Conservation (phyloP, 2,113 vertebrate species). For the Uria lomvia region DNA sequence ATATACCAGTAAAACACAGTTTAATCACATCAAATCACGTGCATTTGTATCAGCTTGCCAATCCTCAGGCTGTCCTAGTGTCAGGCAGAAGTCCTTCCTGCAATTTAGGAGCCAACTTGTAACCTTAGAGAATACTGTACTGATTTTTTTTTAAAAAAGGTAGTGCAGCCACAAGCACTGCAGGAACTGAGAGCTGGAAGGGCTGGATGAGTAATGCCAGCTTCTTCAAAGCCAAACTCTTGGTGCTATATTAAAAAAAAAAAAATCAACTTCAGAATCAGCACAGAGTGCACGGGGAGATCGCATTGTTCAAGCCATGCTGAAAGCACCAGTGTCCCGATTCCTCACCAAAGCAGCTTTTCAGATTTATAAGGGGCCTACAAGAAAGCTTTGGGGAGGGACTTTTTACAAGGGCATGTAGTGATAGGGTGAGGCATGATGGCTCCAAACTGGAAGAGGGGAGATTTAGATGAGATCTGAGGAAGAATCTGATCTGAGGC, state of each 20-base stretch:
- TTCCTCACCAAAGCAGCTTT: background rate
- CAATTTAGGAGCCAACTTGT: background rate
- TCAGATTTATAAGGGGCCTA: background rate
- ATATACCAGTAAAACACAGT: background rate
- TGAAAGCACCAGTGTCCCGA: background rate
- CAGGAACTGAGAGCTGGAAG: background rate
- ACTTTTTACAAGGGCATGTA: too few species aligned
- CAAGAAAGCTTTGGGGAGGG: background rate
- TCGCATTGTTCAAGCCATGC: background rate
- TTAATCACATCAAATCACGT: background rate
- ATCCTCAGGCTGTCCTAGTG: background rate
- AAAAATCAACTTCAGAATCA: background rate
- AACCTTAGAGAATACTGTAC: background rate
- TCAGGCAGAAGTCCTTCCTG: background rate
- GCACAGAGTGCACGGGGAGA: background rate
- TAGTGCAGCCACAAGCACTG: background rate
- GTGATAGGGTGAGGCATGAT: too few species aligned
- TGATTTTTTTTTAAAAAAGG: background rate
- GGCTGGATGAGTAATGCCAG: background rate
- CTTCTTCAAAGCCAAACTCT: background rate
- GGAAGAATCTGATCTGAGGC: too few species aligned
- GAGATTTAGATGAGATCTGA: too few species aligned
- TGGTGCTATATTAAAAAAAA: background rate
- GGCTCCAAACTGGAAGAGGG: too few species aligned
- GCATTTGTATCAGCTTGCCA: background rate